phyloP scores from a whole-genome alignment of 2,797 vertebrate genomes.

The Rallus crepitans region DNA sequence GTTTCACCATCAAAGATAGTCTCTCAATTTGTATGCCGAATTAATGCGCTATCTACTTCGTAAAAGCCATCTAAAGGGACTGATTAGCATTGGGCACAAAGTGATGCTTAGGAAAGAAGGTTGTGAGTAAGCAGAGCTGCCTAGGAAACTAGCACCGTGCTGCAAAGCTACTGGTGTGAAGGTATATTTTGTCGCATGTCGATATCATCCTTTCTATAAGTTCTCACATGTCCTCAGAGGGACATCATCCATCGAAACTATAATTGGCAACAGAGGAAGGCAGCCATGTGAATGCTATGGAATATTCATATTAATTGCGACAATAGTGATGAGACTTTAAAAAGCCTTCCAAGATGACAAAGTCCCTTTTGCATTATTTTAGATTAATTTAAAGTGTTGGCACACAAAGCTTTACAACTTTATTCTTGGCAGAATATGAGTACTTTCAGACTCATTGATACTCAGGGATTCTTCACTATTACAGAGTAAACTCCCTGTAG shows the following conservation, averaged over 20 bases:
- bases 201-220: not conserved
- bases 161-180: slow-evolving; percentile 25
- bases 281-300: slow-evolving; percentile 24
- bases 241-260: slow-evolving; percentile 8
- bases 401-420: slow-evolving; percentile 75
- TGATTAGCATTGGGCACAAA: slow-evolving; percentile 53
- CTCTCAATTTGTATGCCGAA: slow-evolving; percentile 71
- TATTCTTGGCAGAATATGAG: slow-evolving; percentile 74
- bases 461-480: slow-evolving; percentile 68
- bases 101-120: slow-evolving; percentile 48
- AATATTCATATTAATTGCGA: slow-evolving; percentile 67
- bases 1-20: slow-evolving; percentile 63
- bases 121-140: slow-evolving; percentile 39
- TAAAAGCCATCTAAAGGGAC: slow-evolving; percentile 61
- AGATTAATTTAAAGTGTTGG: slow-evolving; percentile 75
- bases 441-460: slow-evolving; percentile 75
- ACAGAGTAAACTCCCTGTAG: slow-evolving; percentile 69
- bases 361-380: slow-evolving; percentile 70
- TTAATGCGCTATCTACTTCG: slow-evolving; percentile 54
- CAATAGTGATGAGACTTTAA: slow-evolving; percentile 55
- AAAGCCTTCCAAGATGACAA: slow-evolving; percentile 65
- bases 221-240: not conserved
- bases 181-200: not conserved
- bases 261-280: slow-evolving; percentile 20
- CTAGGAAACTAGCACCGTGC: not conserved